A percentile compares a stretch with the other conserved stretches of the same genome.
Conservation (phyloP, 2,797 vertebrate species). For the Enteromius afrohamiltoni region DNA sequence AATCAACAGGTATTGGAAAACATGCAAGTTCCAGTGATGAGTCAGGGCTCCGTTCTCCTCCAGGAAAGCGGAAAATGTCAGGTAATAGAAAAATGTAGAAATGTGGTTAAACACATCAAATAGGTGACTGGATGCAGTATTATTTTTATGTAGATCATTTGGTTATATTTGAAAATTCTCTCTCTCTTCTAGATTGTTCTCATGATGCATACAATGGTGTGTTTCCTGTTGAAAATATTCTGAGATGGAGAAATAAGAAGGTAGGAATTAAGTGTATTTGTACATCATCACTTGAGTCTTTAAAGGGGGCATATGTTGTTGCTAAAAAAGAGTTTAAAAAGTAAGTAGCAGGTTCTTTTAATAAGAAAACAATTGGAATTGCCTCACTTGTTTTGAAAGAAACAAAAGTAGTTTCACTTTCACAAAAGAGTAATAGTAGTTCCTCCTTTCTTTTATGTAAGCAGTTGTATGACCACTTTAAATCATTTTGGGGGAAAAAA, state of each 20-base stretch:
- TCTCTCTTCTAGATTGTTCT: conserved; percentile 43
- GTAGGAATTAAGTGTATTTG: conserved; percentile 18
- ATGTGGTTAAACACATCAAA: not conserved
- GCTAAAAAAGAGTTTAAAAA: too few species aligned
- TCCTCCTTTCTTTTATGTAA: too few species aligned
- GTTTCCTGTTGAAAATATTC: conserved; percentile 62
- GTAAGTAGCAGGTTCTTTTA: too few species aligned
- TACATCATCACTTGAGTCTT: not conserved
- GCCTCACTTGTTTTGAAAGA: too few species aligned
- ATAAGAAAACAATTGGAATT: too few species aligned
- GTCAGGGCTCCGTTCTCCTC: conserved; percentile 30
- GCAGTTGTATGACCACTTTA: too few species aligned
- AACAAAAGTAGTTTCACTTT: too few species aligned
- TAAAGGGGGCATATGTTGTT: not conserved
- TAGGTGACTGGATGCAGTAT: not conserved
- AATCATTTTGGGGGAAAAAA: not conserved
- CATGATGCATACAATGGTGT: conserved; percentile 58
- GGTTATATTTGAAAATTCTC: not conserved
- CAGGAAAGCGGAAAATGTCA: conserved; percentile 46
- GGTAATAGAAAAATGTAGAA: conserved; percentile 44
- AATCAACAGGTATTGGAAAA: conserved; percentile 26
- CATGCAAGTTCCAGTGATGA: conserved; percentile 35
- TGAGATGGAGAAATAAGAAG: conserved; percentile 57
- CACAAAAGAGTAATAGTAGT: too few species aligned
- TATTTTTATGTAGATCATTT: not conserved